Conservation (phyloP, 2,797 vertebrate species). For the Alcedo atthis region DNA sequence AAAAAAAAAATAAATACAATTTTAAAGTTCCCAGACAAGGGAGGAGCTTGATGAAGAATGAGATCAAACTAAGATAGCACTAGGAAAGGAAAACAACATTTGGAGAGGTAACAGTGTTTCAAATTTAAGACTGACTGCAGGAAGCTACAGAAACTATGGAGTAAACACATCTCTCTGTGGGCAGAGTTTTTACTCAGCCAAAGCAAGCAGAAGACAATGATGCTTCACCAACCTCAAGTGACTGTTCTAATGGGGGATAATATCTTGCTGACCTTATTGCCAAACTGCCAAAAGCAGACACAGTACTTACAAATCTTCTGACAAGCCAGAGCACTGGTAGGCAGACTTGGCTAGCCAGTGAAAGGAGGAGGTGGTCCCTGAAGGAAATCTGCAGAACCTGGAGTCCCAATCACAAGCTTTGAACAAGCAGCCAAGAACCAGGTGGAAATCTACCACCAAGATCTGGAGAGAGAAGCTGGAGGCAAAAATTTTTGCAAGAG, state of each 20-base stretch:
- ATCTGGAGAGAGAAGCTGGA: constrained; percentile 25
- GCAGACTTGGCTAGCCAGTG: neutral
- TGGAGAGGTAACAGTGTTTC: neutral
- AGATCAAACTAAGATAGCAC: neutral
- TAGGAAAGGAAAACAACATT: neutral
- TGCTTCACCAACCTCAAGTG: neutral
- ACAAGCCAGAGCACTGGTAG: neutral
- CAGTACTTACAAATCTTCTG: neutral
- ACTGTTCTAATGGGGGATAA: neutral
- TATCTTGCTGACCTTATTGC: neutral
- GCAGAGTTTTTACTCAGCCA: neutral
- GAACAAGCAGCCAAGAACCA: constrained; percentile 18
- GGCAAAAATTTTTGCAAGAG: constrained; percentile 7
- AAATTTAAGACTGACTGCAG: neutral
- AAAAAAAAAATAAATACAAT: no score
- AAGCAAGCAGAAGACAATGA: neutral
- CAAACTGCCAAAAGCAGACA: neutral
- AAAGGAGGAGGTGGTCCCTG: neutral
- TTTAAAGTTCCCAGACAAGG: neutral
- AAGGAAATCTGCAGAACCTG: neutral
- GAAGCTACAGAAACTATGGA: neutral
- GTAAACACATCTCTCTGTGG: neutral
- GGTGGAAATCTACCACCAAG: neutral
- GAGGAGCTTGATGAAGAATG: neutral
- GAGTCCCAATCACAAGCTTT: neutral